phyloP scores from a whole-genome alignment of 1,140 invertebrate species.

The Scaptomyza graminum region DNA sequence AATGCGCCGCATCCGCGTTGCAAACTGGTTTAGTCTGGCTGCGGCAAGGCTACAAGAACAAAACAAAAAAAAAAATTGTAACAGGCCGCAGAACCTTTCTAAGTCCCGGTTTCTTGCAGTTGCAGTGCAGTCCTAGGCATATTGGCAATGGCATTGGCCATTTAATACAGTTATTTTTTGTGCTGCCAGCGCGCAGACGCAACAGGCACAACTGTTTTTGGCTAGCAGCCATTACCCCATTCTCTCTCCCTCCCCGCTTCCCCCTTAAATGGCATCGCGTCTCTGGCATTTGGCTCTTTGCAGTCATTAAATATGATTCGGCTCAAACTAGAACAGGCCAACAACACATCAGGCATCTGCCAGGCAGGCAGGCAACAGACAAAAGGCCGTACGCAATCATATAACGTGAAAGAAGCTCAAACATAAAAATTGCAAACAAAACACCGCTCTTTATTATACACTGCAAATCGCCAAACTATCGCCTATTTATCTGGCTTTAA shows the following conservation, averaged over 20 bases:
- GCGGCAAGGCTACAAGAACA: slow-evolving; percentile 27
- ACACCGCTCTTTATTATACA: slow-evolving; percentile 22
- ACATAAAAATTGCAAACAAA: background rate
- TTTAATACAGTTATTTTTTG: slow-evolving; percentile 80
- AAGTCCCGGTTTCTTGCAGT: slow-evolving; percentile 11
- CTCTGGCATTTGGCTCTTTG: slow-evolving; percentile 6
- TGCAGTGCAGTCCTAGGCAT: slow-evolving; percentile 52
- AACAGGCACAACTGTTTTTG: slow-evolving; percentile 64
- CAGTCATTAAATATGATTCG: slow-evolving; percentile 78
- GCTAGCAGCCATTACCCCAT: slow-evolving; percentile 59
- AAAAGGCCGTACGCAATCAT: slow-evolving; percentile 49
- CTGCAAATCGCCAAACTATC: slow-evolving; percentile 6
- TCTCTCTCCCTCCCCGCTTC: slow-evolving; percentile 12
- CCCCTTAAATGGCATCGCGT: background rate
- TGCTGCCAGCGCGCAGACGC: slow-evolving; percentile 39
- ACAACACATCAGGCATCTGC: slow-evolving; percentile 37
- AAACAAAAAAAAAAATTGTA: slow-evolving; percentile 53
- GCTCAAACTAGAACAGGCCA: slow-evolving; percentile 73
- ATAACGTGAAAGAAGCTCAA: slow-evolving; percentile 18
- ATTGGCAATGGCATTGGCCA: slow-evolving; percentile 45
- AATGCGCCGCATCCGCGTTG: slow-evolving; percentile 14
- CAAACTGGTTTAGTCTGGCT: slow-evolving; percentile 58
- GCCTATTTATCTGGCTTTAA: slow-evolving; percentile 3
- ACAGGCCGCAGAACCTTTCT: slow-evolving; percentile 59
- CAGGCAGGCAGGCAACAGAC: slow-evolving; percentile 36